Evolutionary conservation across 2,797 vertebrate genomes (phyloP).

Genomic region (Sebastes melanostomus): DNA sequence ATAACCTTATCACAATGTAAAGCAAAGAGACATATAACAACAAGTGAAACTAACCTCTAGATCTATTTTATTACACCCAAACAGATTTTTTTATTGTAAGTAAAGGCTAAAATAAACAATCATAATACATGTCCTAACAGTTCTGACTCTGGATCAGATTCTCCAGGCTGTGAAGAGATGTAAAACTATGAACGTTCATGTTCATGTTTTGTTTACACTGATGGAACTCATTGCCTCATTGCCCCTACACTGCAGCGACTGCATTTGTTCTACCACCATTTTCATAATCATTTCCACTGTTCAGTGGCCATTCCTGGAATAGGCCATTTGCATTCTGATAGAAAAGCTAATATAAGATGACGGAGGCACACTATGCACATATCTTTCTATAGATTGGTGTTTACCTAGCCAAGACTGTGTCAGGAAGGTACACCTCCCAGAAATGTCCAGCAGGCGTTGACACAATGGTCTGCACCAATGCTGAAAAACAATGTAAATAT

Average conservation of each 20-base stretch:
- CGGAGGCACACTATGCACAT: neutral
- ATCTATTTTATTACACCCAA: neutral
- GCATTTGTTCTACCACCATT: constrained; percentile 14
- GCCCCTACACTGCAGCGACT: neutral
- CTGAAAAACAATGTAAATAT: too few relatives aligned
- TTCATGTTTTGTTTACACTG: neutral
- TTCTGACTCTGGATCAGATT: neutral
- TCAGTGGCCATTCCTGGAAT: neutral
- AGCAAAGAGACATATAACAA: neutral
- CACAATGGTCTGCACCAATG: neutral
- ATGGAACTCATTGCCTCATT: constrained; percentile 9
- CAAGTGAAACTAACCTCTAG: neutral
- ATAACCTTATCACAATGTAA: constrained; percentile 8
- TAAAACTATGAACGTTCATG: neutral
- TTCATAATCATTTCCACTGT: neutral
- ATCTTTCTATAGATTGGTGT: neutral
- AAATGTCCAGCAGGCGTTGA: neutral
- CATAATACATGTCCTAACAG: neutral
- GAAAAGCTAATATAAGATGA: constrained; percentile 1
- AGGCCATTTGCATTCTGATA: constrained; percentile 11
- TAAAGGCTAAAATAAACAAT: neutral
- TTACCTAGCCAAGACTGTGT: neutral
- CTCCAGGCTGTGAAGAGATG: neutral
- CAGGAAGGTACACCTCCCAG: neutral
- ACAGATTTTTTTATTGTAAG: neutral